These are phyloP conservation scores for Lasiurus cinereus DNA, from an alignment of 2,113 vertebrate species.

Conservation along the genomic window DNA sequence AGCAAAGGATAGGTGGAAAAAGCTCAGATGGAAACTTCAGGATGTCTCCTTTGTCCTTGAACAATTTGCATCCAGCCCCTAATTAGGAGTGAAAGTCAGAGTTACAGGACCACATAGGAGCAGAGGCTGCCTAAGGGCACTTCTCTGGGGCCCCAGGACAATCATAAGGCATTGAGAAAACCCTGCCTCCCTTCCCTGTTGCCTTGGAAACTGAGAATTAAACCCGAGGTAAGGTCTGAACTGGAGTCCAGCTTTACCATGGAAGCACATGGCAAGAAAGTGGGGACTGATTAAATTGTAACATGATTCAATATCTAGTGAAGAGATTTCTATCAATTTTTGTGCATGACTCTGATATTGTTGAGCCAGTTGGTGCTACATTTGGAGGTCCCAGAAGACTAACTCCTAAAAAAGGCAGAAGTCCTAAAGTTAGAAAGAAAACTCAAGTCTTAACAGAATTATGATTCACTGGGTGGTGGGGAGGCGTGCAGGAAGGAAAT, in stretches of 20 bases:
- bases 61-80: background rate
- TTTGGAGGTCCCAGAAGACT: conserved; percentile 40
- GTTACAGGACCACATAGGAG: accelerated
- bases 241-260: background rate
- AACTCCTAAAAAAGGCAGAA: background rate
- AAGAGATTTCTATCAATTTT: conserved; percentile 60
- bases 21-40: background rate
- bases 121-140: background rate
- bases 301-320: conserved; percentile 57
- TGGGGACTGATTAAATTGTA: conserved; percentile 25
- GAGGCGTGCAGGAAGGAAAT: too few species aligned
- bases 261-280: background rate
- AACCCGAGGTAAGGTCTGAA: background rate
- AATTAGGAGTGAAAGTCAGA: background rate
- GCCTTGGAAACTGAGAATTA: background rate
- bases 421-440: conserved; percentile 32
- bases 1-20: background rate
- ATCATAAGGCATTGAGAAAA: background rate
- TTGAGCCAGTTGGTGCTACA: conserved; percentile 31
- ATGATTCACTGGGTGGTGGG: background rate
- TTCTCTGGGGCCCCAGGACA: background rate
- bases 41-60: background rate
- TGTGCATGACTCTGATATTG: conserved; percentile 32
- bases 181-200: background rate
- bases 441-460: conserved; percentile 32